Evolutionary conservation across 30 jellyfish, hydroid and myxozoan genomes (phyloP).

Genomic region (Phacellophora camtschatica): DNA sequence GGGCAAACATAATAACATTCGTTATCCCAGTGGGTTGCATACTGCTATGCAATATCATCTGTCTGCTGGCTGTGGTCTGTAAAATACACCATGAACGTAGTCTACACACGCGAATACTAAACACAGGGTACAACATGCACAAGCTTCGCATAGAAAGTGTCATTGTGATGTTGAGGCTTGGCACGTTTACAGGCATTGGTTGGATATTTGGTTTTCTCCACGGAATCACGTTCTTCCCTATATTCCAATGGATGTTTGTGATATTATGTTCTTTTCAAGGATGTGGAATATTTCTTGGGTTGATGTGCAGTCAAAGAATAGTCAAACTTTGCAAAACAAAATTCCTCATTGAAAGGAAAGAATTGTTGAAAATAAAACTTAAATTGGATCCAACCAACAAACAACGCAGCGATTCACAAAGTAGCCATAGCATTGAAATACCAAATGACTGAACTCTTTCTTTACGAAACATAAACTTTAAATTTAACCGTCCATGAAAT

Average conservation of each 20-base stretch:
- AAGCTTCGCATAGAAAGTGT: constrained; percentile 13
- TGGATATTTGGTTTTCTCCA: constrained; percentile 49
- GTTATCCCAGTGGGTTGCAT: constrained; percentile 25
- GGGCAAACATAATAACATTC: constrained; percentile 50
- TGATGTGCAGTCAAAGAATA: constrained; percentile 2
- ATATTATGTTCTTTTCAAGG: constrained; percentile 54
- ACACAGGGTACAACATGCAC: neutral
- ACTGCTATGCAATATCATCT: constrained; percentile 18
- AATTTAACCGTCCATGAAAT: no score
- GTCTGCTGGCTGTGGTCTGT: constrained; percentile 17
- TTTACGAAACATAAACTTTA: no score
- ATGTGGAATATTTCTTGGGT: constrained; percentile 17
- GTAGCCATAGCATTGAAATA: no score
- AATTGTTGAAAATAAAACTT: neutral
- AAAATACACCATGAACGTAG: constrained; percentile 7
- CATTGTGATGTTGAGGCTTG: constrained; percentile 16
- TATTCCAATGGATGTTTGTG: constrained; percentile 4
- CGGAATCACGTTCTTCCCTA: neutral
- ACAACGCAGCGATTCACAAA: neutral
- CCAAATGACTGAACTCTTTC: no score
- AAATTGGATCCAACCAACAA: neutral
- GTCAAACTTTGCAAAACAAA: neutral
- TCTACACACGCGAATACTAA: neutral
- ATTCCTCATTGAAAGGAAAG: neutral
- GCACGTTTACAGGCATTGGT: constrained; percentile 49